A percentile compares a stretch with the other conserved stretches of the same genome.
Conservation (phyloP, 2,888 invertebrate species). For the Spodoptera exigua region DNA sequence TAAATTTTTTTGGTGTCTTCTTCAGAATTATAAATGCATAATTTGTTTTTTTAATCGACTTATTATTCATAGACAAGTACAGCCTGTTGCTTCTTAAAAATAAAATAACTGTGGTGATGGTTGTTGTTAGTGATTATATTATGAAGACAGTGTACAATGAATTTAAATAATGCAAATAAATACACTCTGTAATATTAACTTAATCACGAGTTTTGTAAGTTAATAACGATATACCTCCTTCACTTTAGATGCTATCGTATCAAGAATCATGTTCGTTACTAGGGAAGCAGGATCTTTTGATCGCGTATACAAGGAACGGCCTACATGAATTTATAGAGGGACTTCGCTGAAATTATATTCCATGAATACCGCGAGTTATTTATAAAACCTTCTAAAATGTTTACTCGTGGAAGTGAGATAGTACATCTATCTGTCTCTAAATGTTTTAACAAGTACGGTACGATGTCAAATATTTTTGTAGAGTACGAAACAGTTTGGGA, state of each 20-base stretch:
- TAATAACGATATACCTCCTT: too few species aligned
- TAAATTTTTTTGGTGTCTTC: too few species aligned
- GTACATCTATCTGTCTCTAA: constrained; percentile 11
- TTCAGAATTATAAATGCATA: too few species aligned
- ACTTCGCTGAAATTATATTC: constrained; percentile 43
- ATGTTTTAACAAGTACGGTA: background rate
- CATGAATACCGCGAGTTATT: constrained; percentile 25
- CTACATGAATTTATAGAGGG: constrained; percentile 30
- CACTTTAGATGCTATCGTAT: background rate
- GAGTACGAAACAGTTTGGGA: background rate
- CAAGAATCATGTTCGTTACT: constrained; percentile 26
- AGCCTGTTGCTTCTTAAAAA: too few species aligned
- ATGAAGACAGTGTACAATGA: too few species aligned
- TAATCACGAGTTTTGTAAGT: too few species aligned
- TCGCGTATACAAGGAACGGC: constrained; percentile 39
- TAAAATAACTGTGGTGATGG: too few species aligned
- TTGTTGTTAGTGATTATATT: too few species aligned
- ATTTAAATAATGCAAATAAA: too few species aligned
- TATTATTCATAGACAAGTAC: too few species aligned
- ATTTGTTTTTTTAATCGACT: too few species aligned
- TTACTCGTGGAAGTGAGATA: constrained; percentile 14
- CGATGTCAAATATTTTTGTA: background rate
- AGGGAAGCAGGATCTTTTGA: constrained; percentile 44
- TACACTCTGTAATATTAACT: too few species aligned
- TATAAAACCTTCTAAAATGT: constrained; percentile 28